Conservation (phyloP, 2,888 invertebrate genomes). For the Galerucella pusilla region DNA sequence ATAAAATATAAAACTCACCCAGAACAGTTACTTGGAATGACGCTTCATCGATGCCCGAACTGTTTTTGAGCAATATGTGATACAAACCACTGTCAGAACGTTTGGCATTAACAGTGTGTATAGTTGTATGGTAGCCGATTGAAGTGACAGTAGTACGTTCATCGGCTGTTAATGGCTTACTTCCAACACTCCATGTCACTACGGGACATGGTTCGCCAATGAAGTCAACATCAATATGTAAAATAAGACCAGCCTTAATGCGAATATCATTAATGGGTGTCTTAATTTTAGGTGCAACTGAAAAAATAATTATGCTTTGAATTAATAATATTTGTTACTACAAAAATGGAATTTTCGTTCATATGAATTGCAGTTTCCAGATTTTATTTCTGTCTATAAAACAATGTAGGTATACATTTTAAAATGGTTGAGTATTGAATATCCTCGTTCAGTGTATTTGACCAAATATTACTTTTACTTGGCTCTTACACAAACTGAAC, state of each 20-base stretch:
- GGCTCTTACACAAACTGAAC: too few relatives aligned
- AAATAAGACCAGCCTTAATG: slow-evolving; percentile 92
- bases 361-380: too few relatives aligned
- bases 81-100: slow-evolving; percentile 92
- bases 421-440: too few relatives aligned
- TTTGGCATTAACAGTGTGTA: slow-evolving; percentile 93
- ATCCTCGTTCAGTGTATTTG: neutral
- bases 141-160: slow-evolving; percentile 90
- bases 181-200: slow-evolving; percentile 86
- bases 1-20: slow-evolving; percentile 63
- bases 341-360: too few relatives aligned
- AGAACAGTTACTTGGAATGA: slow-evolving; percentile 90
- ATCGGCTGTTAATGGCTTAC: slow-evolving; percentile 77
- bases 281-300: slow-evolving; percentile 94
- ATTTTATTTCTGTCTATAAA: too few relatives aligned
- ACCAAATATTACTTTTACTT: neutral
- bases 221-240: slow-evolving; percentile 90
- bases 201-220: slow-evolving; percentile 94
- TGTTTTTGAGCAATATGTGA: slow-evolving; percentile 88
- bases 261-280: slow-evolving; percentile 90
- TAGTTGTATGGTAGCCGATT: slow-evolving; percentile 90
- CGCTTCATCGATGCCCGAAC: slow-evolving; percentile 93
- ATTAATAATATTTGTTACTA: neutral
- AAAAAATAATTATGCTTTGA: slow-evolving; percentile 7
- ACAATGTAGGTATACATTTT: too few relatives aligned